Conservation (phyloP, 30 jellyfish, hydroid and myxozoan species). For the Haliclystus octoradiatus region DNA sequence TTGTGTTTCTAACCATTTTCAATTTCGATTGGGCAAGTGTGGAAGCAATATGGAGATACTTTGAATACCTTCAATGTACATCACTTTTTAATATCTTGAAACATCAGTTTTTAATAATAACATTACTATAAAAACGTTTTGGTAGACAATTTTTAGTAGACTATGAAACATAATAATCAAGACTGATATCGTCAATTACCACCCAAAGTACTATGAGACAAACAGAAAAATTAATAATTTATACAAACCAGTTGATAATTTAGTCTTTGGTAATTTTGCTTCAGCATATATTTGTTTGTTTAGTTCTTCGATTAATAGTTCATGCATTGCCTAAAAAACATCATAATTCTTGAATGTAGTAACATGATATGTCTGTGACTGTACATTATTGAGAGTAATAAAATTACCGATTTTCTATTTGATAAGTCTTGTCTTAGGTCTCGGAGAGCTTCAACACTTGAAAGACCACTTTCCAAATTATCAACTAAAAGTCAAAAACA, state of each 20-base stretch:
- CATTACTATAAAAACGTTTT: too few species aligned
- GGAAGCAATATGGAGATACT: too few species aligned
- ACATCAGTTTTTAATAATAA: too few species aligned
- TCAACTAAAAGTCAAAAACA: slow-evolving; percentile 14
- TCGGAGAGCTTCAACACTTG: slow-evolving; percentile 82
- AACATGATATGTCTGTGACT: too few species aligned
- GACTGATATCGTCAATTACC: background rate
- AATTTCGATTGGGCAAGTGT: too few species aligned
- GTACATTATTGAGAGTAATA: background rate
- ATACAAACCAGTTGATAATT: slow-evolving; percentile 31
- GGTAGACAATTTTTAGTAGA: too few species aligned
- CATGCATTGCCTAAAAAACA: slow-evolving; percentile 50
- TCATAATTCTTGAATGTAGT: background rate
- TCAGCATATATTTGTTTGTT: slow-evolving; percentile 71
- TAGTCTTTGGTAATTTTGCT: slow-evolving; percentile 34
- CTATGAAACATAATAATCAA: too few species aligned
- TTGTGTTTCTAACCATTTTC: too few species aligned
- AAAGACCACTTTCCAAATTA: slow-evolving; percentile 40
- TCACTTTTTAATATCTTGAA: too few species aligned
- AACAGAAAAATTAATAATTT: background rate
- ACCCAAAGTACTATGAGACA: background rate
- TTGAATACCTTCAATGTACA: too few species aligned
- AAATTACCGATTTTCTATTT: slow-evolving; percentile 54
- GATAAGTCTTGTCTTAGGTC: slow-evolving; percentile 55
- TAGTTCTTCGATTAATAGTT: slow-evolving; percentile 69